Evolutionary conservation across 2,797 vertebrate species (phyloP), one percentile per base, ranked within the genome.

Genomic region (Manis crassicaudata): DNA sequence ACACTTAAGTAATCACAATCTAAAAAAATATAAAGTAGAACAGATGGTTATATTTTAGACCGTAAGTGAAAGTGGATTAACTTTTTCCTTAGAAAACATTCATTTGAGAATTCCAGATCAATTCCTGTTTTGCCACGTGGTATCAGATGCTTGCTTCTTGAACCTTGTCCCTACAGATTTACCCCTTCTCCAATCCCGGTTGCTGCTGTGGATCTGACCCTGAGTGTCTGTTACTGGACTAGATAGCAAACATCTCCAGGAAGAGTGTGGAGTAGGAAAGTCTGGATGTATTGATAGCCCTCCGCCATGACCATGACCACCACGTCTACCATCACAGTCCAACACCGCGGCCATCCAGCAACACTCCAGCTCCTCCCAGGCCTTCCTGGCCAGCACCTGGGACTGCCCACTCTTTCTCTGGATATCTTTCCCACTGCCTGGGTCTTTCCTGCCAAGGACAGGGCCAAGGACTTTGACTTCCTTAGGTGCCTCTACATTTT

Each of bases 31-130:
- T 60, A 52, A 91, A 86, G 77, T 21, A 76, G 92, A 92, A 83
- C 60, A 76, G 83, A 92, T 7, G 5, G 67, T 62, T 97, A 96
- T 67, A 84, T 96, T 93, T 96, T 93, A 96, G 95, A 80, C 50
- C 12, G 23, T 37, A 90, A 29, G 63, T 75, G 58, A 89, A 90
- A 75, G 43, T 62, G 25, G 25, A 58, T 94, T 35, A 35, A 35
- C 35, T 35, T 35, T 35, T 35, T 35, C 35, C 35, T 35, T 89
- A 76, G 87, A 77, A 90, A 76, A 81, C 4, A n/a, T 12, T n/a
- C 58, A 82, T 76, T 58, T 35, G 76, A 92, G 72, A 70, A 40
- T 73, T 90, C 88, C 23, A 13, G n/a, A 37, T 79, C 67, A 82
- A 40, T 79, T 79, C 72, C 37, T 77, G 21, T 52, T 72, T 58